Evolutionary conservation across 2,888 invertebrate species (phyloP), one percentile per base, ranked within the genome.

Genomic region (Serripes groenlandicus): DNA sequence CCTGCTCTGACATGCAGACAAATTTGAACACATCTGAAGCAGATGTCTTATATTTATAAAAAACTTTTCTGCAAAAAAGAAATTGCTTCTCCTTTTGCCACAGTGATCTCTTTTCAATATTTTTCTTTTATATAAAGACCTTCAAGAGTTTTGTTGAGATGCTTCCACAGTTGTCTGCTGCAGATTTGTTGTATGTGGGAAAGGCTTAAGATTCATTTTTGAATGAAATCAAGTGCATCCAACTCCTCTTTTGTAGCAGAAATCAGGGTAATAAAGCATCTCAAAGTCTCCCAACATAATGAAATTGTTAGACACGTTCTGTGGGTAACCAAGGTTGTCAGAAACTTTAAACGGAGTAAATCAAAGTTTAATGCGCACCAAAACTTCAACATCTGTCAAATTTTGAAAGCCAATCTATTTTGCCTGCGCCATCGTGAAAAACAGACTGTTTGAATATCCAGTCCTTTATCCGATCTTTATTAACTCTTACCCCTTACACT

Each of bases 301-400:
- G 87, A 89, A 88, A 89, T 89, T 84, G 87, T 87, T 86, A 32
- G 74, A 74, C 79, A 81, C 75, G 58, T 75, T 74, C 69, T 74
- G 56, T 35, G 54, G 75, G 88, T 89, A 80, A 85, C 88, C 89
- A 74, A 66, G 89, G 87, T 82, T 64, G 74, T 73, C 68, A 54
- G 56, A 62, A 77, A 81, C 71, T 64, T 72, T 78, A 42, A 49
- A 70, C 35, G 34, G 75, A 79, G 81, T 83, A 82, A 85, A 88
- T 88, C 84, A 85, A 79, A 86, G 69, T 87, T 88, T 88, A 87
- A 88, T 86, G 87, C 86, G 62, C 69, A 60, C 75, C 83, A 78
- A 78, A 83, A 75, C 83, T 56, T 77, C 74, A 73, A 77, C 88
- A 88, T 86, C 88, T 88, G 88, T 88, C 84, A 70, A 78, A 66